Percentiles rank a stretch among this genome's conserved stretches.
Evolutionary conservation across 1,140 invertebrate genomes (phyloP).

Genomic region (Ectropis grisescens): DNA sequence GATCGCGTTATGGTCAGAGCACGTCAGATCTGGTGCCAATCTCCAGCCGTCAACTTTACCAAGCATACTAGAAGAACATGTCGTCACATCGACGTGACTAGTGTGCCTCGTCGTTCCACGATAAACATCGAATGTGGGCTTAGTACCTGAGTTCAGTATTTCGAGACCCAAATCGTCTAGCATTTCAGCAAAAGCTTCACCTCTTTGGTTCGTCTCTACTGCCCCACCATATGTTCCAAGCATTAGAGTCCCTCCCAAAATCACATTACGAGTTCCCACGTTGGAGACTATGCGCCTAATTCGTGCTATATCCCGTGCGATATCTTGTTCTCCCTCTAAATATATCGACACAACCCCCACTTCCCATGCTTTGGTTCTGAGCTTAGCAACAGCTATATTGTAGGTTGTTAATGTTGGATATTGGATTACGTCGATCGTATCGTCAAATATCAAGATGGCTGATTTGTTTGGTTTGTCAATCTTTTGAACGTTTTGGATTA

Average conservation of each 20-base stretch:
- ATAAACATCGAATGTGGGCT: slow-evolving; percentile 18
- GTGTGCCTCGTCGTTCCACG: slow-evolving; percentile 8
- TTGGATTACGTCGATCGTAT: slow-evolving; percentile 14
- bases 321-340: slow-evolving; percentile 15
- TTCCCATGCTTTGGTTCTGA: slow-evolving; percentile 3
- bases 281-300: not conserved
- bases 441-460: slow-evolving; percentile 11
- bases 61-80: slow-evolving; percentile 8
- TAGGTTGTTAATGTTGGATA: slow-evolving; percentile 19
- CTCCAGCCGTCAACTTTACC: slow-evolving; percentile 7
- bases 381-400: slow-evolving; percentile 11
- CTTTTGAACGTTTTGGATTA: slow-evolving; percentile 19
- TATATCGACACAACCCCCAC: slow-evolving; percentile 21
- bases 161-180: slow-evolving; percentile 17
- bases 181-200: slow-evolving; percentile 5
- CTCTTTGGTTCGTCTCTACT: slow-evolving; percentile 12
- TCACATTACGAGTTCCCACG: slow-evolving; percentile 8
- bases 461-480: slow-evolving; percentile 17
- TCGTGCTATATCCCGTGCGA: slow-evolving; percentile 5
- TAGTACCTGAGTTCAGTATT: slow-evolving; percentile 16
- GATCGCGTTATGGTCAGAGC: slow-evolving; percentile 14
- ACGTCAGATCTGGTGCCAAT: slow-evolving; percentile 4
- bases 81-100: slow-evolving; percentile 20
- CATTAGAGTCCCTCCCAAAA: slow-evolving; percentile 21
- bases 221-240: slow-evolving; percentile 32